Conservation (phyloP, 2,113 vertebrate species). For the Dolichallabes microphthalmus region DNA sequence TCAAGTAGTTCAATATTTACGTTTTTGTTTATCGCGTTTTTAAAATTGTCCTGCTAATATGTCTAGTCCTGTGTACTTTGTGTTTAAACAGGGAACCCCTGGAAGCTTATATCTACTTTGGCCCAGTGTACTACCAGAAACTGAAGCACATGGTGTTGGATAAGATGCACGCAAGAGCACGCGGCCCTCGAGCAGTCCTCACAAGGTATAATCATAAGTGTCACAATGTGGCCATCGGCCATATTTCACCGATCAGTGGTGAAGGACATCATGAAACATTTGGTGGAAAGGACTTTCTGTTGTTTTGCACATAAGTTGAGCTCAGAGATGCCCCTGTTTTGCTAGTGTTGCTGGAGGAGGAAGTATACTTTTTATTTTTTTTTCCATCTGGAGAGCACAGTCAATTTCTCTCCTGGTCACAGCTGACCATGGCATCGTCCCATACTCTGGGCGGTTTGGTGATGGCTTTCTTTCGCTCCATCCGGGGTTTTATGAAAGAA, state of each 20-base stretch:
- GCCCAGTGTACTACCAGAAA: conserved; percentile 98
- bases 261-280: neutral
- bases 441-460: neutral
- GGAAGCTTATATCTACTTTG: conserved; percentile 97
- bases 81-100: conserved; percentile 81
- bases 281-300: neutral
- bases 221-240: neutral
- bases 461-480: neutral
- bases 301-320: neutral
- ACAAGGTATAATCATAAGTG: conserved; percentile 79
- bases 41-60: neutral
- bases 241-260: neutral
- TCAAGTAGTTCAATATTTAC: neutral
- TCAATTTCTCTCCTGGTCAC: too few species aligned
- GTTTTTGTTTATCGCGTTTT: neutral
- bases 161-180: conserved; percentile 97
- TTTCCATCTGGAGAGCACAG: neutral
- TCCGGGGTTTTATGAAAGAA: neutral
- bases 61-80: neutral
- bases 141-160: conserved; percentile 98
- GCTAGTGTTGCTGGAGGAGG: neutral
- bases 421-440: neutral
- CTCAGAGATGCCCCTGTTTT: neutral
- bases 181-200: conserved; percentile 93
- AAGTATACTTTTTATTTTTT: neutral